Conservation (phyloP, 2,888 invertebrate species). For the Leptinotarsa juncta region DNA sequence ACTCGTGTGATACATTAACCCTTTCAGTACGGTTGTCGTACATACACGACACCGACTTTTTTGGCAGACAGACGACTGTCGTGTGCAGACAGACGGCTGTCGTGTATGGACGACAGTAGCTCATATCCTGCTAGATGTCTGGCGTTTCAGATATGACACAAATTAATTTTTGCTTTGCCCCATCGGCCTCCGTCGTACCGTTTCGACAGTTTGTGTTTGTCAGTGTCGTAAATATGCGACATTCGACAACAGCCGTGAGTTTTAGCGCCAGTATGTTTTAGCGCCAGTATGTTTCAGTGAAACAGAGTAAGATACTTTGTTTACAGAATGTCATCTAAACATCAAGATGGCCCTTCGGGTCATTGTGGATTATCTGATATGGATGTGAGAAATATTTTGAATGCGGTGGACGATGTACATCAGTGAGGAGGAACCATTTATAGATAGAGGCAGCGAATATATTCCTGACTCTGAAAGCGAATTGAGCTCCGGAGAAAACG, state of each 20-base stretch:
- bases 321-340: background rate
- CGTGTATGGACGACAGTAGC: slow-evolving; percentile 11
- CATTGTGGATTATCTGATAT: background rate
- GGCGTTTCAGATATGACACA: slow-evolving; percentile 17
- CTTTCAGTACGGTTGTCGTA: background rate
- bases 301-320: background rate
- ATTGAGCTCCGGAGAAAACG: too few species aligned
- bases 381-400: background rate
- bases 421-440: background rate
- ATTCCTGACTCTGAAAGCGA: too few species aligned
- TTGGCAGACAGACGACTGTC: slow-evolving; percentile 17
- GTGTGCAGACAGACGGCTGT: slow-evolving; percentile 19
- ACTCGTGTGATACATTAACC: too few species aligned
- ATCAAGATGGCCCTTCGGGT: background rate
- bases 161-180: slow-evolving; percentile 10
- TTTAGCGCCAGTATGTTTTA: background rate
- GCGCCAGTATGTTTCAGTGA: background rate
- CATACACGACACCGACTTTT: slow-evolving; percentile 20
- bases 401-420: background rate
- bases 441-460: background rate
- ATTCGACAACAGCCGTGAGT: background rate
- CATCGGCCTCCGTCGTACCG: background rate
- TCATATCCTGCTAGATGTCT: background rate
- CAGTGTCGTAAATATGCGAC: background rate
- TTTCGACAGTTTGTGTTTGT: slow-evolving; percentile 19